Evolutionary conservation across 2,888 invertebrate genomes (phyloP).

Genomic region (Calameuta pallipes): DNA sequence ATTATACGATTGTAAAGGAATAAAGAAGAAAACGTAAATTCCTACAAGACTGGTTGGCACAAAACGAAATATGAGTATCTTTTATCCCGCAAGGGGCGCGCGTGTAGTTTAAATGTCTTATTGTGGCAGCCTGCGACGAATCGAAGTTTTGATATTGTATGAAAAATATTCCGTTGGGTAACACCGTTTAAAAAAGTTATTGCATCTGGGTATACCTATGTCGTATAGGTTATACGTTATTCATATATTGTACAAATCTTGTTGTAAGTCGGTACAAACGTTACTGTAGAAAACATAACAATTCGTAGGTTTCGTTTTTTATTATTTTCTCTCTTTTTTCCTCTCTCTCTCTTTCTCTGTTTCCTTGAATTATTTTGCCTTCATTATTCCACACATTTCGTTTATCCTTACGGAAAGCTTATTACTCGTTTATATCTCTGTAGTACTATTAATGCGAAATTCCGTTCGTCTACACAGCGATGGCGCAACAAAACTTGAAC

Average conservation of each 20-base stretch:
- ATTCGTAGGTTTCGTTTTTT: constrained; percentile 46
- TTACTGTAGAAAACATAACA: constrained; percentile 66
- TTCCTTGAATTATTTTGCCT: constrained; percentile 39
- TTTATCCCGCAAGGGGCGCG: constrained; percentile 36
- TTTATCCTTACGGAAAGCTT: constrained; percentile 55
- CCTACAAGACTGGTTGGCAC: constrained; percentile 59
- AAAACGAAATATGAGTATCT: constrained; percentile 57
- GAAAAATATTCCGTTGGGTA: constrained; percentile 36
- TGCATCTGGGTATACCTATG: constrained; percentile 63
- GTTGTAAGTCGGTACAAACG: constrained; percentile 65
- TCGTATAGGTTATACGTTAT: constrained; percentile 56
- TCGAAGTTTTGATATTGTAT: constrained; percentile 44
- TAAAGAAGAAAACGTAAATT: constrained; percentile 38
- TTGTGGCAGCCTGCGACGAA: constrained; percentile 1
- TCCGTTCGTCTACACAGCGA: constrained; percentile 29
- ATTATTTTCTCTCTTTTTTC: constrained; percentile 21
- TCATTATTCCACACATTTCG: constrained; percentile 21
- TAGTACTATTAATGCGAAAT: constrained; percentile 36
- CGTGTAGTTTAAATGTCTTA: constrained; percentile 14
- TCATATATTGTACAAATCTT: constrained; percentile 63
- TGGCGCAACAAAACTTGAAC: constrained; percentile 21
- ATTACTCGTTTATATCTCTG: constrained; percentile 49
- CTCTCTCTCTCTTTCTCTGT: constrained; percentile 20
- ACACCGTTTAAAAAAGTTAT: constrained; percentile 63
- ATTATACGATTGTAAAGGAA: background rate